Percentiles rank a stretch among this genome's conserved stretches.
phyloP scores from a whole-genome alignment of 1,140 invertebrate genomes.

The Anastatus disparis region DNA sequence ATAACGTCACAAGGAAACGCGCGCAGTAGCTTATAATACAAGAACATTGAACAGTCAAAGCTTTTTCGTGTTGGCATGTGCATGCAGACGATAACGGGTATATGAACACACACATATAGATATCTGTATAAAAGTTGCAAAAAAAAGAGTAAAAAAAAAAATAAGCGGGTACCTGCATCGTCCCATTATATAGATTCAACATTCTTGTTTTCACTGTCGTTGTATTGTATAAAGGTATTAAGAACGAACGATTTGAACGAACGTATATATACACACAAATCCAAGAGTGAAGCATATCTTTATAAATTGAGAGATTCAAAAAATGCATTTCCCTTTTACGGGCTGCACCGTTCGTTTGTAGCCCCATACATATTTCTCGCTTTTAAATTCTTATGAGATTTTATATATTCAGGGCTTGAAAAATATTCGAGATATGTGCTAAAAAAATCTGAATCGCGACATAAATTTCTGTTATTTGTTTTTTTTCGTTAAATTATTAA shows the following conservation, averaged over 20 bases:
- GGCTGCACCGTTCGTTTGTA: neutral
- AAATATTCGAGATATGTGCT: no score
- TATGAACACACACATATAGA: neutral
- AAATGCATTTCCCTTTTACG: constrained; percentile 40
- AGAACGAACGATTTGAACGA: neutral
- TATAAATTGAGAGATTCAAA: no score
- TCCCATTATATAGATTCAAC: constrained; percentile 19
- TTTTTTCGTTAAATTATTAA: no score
- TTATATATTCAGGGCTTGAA: no score
- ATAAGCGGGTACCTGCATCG: constrained; percentile 40
- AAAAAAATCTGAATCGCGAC: no score
- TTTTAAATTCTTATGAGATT: no score
- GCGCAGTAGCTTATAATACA: no score
- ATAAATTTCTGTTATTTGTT: no score
- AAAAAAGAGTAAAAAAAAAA: constrained; percentile 23
- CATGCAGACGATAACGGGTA: constrained; percentile 26
- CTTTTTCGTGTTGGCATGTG: no score
- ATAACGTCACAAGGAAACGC: neutral
- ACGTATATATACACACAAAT: neutral
- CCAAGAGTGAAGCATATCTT: constrained; percentile 29
- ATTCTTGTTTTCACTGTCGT: constrained; percentile 41
- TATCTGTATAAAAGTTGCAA: no score
- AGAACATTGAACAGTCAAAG: no score
- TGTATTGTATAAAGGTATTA: no score
- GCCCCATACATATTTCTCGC: neutral